phyloP scores from a whole-genome alignment of 2,888 invertebrate species.

The Pimpla rufipes region DNA sequence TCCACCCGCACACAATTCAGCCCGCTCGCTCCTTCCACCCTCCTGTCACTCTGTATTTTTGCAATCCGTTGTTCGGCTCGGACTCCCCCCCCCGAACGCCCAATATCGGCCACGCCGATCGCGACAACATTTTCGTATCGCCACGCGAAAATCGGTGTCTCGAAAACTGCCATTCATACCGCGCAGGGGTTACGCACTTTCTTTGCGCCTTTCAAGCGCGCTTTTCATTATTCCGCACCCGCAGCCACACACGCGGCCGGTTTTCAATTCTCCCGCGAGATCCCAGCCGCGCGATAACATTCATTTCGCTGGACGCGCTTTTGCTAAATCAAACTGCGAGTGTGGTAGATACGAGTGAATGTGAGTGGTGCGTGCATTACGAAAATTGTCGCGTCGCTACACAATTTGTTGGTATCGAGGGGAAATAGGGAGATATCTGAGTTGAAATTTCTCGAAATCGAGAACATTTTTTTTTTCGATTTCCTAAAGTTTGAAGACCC shows the following conservation, averaged over 20 bases:
- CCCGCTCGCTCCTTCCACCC: neutral
- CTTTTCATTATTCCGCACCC: constrained; percentile 1
- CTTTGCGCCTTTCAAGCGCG: constrained; percentile 3
- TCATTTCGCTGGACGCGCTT: constrained; percentile 5
- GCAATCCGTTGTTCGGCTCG: constrained; percentile 1
- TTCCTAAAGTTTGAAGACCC: too few relatives aligned
- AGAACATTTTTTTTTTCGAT: too few relatives aligned
- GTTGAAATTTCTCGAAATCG: neutral
- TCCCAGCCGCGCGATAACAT: constrained; percentile 23
- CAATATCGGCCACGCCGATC: constrained; percentile 52
- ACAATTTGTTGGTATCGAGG: neutral
- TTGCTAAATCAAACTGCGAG: neutral
- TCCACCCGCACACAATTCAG: neutral
- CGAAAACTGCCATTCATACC: constrained; percentile 47
- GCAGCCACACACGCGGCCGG: neutral
- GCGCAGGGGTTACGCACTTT: constrained; percentile 24
- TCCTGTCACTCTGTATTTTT: neutral
- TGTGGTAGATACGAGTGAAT: neutral
- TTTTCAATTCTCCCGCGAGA: constrained; percentile 45
- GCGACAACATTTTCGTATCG: constrained; percentile 50
- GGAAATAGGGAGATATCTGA: neutral
- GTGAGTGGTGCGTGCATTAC: neutral
- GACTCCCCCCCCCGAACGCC: constrained; percentile 2
- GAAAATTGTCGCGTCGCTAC: neutral
- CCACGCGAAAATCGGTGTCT: constrained; percentile 47